These are phyloP conservation scores for Esperia sulphurella DNA, from an alignment of 2,888 invertebrate genomes.

Conservation along the genomic window DNA sequence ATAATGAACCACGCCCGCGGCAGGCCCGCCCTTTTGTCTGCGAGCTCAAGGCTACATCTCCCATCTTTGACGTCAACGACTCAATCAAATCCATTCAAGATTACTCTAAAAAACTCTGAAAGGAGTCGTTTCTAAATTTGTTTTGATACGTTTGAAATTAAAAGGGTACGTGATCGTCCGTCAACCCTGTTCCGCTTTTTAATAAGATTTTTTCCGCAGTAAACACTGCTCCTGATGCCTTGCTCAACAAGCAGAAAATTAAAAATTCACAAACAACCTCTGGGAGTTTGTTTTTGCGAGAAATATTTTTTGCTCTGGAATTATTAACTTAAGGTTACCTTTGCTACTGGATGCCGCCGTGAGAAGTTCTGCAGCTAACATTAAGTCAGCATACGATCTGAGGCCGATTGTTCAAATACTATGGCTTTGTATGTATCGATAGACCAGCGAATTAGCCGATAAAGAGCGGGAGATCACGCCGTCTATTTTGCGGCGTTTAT, in stretches of 20 bases:
- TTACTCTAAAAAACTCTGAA: constrained; percentile 16
- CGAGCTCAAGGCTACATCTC: constrained; percentile 31
- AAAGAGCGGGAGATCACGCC: too few species aligned
- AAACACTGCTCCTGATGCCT: constrained; percentile 55
- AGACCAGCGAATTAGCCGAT: too few species aligned
- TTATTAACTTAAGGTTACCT: background rate
- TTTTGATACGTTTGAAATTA: constrained; percentile 20
- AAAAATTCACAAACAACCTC: constrained; percentile 53
- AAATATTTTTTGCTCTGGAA: constrained; percentile 5
- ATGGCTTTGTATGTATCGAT: too few species aligned
- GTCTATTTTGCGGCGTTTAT: too few species aligned
- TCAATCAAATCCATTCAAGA: constrained; percentile 7
- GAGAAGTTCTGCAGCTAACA: background rate
- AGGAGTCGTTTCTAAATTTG: constrained; percentile 9
- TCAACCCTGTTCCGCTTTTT: constrained; percentile 46
- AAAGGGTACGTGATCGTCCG: constrained; percentile 33
- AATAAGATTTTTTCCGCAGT: constrained; percentile 46
- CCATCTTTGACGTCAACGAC: constrained; percentile 26
- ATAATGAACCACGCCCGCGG: constrained; percentile 52
- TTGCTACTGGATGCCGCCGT: background rate
- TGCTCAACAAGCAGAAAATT: constrained; percentile 64
- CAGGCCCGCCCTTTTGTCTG: constrained; percentile 38
- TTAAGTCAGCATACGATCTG: background rate
- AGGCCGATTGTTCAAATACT: too few species aligned
- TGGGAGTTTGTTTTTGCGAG: constrained; percentile 40